Evolutionary conservation across 2,888 invertebrate genomes (phyloP), one percentile per base, ranked within the genome.

Genomic region (Eupeodes latifasciatus): DNA sequence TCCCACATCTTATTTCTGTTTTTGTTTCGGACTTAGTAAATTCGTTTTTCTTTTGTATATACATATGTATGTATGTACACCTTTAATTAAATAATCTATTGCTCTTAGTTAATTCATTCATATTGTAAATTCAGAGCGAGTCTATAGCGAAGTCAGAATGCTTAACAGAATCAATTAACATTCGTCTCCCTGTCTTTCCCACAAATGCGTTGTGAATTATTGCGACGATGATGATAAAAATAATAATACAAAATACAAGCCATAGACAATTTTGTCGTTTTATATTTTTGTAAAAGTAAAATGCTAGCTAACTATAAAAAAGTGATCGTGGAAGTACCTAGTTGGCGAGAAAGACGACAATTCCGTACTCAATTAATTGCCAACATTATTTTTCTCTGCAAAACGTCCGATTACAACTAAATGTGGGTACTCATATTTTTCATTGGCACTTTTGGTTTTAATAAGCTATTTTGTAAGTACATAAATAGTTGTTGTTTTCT

Each of bases 151-250:
- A 47, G 27, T 10, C 27, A 19, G 47, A 51, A 71, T 76, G 69
- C 69, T 57, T 69, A 79, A 69, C 49, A 72, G 59, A 69, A 19
- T 74, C 76, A 86, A 86, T 86, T 86, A 86, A 82, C 69, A 72
- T 71, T 64, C 78, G 40, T 78, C 61, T 49, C 66, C 66, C 76
- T 53, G 40, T 5, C 40, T 27, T 2, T 27, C 27, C 27, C 27
- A 27, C 40, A 0, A 40, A 66, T 66, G 67, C 55, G 51, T 67
- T 77, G 16, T 81, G 77, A 79, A n/a, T 78, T 79, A 61, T 19
- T 9, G 19, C 27, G 57, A 66, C 64, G 40, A 40, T 40, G 34
- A n/a, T 34, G 62, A 49, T 49, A 14, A 78, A 16, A 51, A 34
- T 67, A 40, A 2, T 6, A 27, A 27, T 2, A 27, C 1, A 27